Evolutionary conservation across 2,888 invertebrate genomes (phyloP).

Genomic region (Uropetala carovei): DNA sequence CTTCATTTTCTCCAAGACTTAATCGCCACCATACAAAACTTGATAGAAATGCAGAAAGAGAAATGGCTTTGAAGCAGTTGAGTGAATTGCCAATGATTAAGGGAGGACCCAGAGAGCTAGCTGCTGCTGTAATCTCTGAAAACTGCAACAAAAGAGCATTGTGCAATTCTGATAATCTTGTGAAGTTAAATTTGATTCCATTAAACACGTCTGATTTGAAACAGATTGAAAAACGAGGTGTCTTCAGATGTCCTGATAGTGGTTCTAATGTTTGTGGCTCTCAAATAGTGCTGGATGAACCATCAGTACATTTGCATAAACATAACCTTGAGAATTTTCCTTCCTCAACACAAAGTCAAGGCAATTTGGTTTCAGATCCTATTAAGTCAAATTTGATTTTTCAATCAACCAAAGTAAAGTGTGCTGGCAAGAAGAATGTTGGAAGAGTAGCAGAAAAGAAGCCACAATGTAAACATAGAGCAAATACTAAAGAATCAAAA

Average conservation of each 20-base stretch:
- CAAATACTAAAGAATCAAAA: conserved; percentile 1
- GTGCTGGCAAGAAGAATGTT: neutral
- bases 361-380: neutral
- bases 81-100: conserved; percentile 75
- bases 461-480: neutral
- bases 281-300: neutral
- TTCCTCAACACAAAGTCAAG: neutral
- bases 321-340: neutral
- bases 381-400: neutral
- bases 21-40: conserved; percentile 70
- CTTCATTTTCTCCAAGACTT: conserved; percentile 11
- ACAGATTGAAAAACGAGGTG: neutral
- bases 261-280: neutral
- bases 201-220: neutral
- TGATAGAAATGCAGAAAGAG: conserved; percentile 76
- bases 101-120: neutral
- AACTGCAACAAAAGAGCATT: neutral
- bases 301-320: neutral
- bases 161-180: neutral
- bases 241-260: neutral
- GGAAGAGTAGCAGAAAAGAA: neutral
- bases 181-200: neutral
- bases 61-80: conserved; percentile 79
- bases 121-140: neutral
- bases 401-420: neutral